Base-by-base conservation (phyloP, 1,140 invertebrate genomes). In the Drosophila pectinifera region DNA sequence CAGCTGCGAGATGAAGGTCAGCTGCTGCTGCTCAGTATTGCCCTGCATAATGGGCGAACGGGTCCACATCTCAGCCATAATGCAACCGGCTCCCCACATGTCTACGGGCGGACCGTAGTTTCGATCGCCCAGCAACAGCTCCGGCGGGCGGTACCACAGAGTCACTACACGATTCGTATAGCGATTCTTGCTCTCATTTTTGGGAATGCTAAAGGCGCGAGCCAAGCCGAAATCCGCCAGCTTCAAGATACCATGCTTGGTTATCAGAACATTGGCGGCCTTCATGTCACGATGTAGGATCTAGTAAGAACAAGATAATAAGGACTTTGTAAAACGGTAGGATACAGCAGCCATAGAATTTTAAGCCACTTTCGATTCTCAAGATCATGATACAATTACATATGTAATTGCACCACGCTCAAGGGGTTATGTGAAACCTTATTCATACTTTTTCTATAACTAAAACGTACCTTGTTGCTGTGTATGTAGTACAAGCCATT, bases 31-130 rank as follows among this genome's bases (percentile, higher is more conserved):
- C 90, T 99, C 98, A 10, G 97, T 98, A 73, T 96, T 97, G 1
- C 99, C 99, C 94, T 98, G 96, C 95, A 96, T 96, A 57, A 96
- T 96, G 1, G 96, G 96, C 20, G 95, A 96, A 31, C 98, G 93
- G 0, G 98, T 99, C 98, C 98, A 99, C 97, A 99, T 98, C 93
- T 99, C 98, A 0, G 98, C 98, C 98, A 99, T 99, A 42, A 99
- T 99, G 90, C 98, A 99, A 1, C 98, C 99, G 26, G 97, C 98
- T 11, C 98, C 98, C 98, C 98, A 99, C 92, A 99, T 95, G 93
- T 99, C 99, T 26, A 99, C 98, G 0, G 98, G 96, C 10, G 98
- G 97, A 0, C 98, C 98, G 92, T 99, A 99, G 93, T 99, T 98
- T 20, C 98, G 93, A 84, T 99, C 98, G 31, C 99, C 99, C 58